Conservation (phyloP, 2,113 vertebrate genomes). For the Chascanopsetta lugubris region DNA sequence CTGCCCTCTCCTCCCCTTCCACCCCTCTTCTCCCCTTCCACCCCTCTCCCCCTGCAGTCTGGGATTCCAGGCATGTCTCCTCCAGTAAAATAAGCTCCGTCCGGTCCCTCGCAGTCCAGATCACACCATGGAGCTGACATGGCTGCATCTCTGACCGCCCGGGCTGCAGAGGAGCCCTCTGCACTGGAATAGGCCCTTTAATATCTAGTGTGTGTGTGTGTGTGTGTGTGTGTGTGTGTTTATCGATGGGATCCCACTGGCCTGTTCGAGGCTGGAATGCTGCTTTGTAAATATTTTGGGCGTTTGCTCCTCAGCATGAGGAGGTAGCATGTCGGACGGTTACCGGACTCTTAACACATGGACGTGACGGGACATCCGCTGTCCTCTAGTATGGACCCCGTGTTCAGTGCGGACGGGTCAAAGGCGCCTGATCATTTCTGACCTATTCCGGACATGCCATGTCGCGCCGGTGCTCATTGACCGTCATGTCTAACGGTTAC, state of each 20-base stretch:
- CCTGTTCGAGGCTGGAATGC: constrained; percentile 23
- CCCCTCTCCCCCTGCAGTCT: constrained; percentile 76
- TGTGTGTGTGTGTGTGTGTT: constrained; percentile 42
- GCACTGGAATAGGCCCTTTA: constrained; percentile 42
- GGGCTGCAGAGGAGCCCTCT: constrained; percentile 73
- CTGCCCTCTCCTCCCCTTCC: constrained; percentile 15
- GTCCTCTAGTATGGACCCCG: constrained; percentile 49
- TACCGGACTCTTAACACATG: constrained; percentile 48
- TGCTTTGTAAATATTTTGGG: constrained; percentile 29
- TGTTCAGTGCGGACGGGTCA: constrained; percentile 32
- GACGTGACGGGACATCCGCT: constrained; percentile 29
- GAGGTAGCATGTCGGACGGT: constrained; percentile 48
- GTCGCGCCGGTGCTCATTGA: constrained; percentile 50
- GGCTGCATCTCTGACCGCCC: constrained; percentile 67
- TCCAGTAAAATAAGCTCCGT: constrained; percentile 85
- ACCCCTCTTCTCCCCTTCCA: constrained; percentile 28
- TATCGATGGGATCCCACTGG: constrained; percentile 21
- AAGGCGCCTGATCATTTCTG: constrained; percentile 46
- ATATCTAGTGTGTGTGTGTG: constrained; percentile 2
- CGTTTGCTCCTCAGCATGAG: constrained; percentile 12
- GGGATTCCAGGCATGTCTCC: constrained; percentile 91
- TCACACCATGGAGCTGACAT: constrained; percentile 73
- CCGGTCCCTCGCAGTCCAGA: constrained; percentile 61
- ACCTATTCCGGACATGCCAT: constrained; percentile 57
- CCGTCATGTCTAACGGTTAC: constrained; percentile 96